Evolutionary conservation across 2,797 vertebrate genomes (phyloP).

Genomic region (Chiloscyllium punctatum): DNA sequence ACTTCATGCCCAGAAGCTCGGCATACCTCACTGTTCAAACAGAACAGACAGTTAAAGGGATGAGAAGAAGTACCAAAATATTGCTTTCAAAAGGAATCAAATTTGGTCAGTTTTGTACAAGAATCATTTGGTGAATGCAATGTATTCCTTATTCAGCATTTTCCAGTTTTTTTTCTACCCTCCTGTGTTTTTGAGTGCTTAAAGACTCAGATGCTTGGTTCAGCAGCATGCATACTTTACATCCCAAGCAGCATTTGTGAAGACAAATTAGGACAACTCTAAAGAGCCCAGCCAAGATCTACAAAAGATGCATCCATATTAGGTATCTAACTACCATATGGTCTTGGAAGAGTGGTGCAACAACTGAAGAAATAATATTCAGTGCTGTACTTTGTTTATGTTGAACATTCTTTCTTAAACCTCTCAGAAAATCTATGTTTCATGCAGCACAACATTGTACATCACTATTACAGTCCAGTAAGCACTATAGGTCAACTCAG

Average conservation of each 20-base stretch:
- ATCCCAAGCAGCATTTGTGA: neutral
- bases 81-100: neutral
- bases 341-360: neutral
- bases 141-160: neutral
- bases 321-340: neutral
- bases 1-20: neutral
- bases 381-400: slow-evolving; percentile 8
- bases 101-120: slow-evolving; percentile 2
- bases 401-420: slow-evolving; percentile 21
- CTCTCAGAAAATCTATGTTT: slow-evolving; percentile 26
- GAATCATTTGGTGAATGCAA: neutral
- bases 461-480: slow-evolving; percentile 26
- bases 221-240: neutral
- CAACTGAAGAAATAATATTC: slow-evolving; percentile 20
- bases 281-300: slow-evolving; percentile 9
- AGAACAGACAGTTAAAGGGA: neutral
- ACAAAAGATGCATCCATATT: slow-evolving; percentile 29
- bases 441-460: neutral
- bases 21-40: neutral
- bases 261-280: slow-evolving; percentile 26
- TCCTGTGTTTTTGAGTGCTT: neutral
- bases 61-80: neutral
- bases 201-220: neutral
- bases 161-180: neutral
- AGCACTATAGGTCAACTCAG: slow-evolving; percentile 30